Percentiles rank a stretch among this genome's conserved stretches.
Evolutionary conservation across 2,113 vertebrate genomes (phyloP).

Genomic region (Calidris pygmaea): DNA sequence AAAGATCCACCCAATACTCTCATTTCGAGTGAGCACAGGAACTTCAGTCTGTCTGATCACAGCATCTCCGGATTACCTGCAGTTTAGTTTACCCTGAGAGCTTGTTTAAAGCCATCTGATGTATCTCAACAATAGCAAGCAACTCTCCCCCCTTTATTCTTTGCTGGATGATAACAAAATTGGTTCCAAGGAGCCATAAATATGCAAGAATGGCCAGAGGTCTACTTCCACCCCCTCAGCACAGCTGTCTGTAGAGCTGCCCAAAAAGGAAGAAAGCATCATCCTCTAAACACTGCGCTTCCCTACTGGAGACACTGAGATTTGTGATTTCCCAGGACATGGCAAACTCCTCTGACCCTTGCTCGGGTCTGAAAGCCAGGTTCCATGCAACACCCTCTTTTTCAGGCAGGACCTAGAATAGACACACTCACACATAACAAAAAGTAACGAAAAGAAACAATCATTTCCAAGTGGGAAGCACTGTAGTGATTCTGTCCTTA

Average conservation of each 20-base stretch:
- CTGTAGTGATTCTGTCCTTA: neutral
- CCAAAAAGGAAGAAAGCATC: slow-evolving; percentile 33
- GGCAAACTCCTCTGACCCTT: neutral
- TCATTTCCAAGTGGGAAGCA: neutral
- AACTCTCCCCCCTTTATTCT: neutral
- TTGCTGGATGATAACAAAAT: neutral
- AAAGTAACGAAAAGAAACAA: neutral
- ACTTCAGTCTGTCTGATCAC: neutral
- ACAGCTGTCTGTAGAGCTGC: slow-evolving; percentile 56
- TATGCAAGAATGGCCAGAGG: neutral
- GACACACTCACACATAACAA: neutral
- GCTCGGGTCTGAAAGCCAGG: neutral
- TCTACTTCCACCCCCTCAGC: slow-evolving; percentile 45
- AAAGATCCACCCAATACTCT: neutral
- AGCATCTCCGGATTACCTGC: neutral
- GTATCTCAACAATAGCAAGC: neutral
- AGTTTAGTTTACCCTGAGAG: neutral
- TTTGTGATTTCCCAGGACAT: neutral
- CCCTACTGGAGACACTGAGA: slow-evolving; percentile 9
- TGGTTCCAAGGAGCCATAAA: neutral
- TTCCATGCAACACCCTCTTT: neutral
- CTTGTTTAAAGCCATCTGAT: neutral
- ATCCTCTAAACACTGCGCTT: slow-evolving; percentile 27
- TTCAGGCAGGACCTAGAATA: neutral
- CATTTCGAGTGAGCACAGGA: neutral